phyloP scores from a whole-genome alignment of 2,113 vertebrate species.

The Meriones unguiculatus region DNA sequence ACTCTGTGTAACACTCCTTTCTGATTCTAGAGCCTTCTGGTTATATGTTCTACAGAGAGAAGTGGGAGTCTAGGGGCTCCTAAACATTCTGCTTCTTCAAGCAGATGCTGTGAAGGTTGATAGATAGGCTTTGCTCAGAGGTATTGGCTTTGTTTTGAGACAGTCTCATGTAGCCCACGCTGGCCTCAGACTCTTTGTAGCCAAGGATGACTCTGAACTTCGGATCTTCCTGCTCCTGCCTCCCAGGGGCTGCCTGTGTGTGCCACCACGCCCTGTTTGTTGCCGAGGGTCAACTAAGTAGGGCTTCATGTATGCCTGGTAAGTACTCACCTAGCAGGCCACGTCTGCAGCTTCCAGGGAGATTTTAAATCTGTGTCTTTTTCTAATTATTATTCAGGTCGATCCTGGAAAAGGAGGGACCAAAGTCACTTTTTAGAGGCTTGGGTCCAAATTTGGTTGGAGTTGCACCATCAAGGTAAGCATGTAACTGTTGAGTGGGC shows the following conservation, averaged over 20 bases:
- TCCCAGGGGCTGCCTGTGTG: neutral
- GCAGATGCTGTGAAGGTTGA: neutral
- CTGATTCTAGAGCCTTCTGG: neutral
- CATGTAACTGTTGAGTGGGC: neutral
- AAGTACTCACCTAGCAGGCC: neutral
- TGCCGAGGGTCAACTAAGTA: neutral
- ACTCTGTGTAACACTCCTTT: neutral
- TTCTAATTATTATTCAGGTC: constrained; percentile 87
- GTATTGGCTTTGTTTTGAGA: neutral
- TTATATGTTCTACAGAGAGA: neutral
- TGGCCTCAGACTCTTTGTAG: neutral
- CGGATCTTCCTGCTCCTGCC: neutral
- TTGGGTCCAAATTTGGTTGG: constrained; percentile 98
- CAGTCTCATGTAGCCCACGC: neutral
- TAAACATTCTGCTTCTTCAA: neutral
- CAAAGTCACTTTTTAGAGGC: constrained; percentile 96
- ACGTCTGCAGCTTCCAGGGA: neutral
- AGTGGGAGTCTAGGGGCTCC: neutral
- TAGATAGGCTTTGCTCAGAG: neutral
- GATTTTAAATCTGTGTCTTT: constrained; percentile 15
- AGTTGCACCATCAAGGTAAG: constrained; percentile 97
- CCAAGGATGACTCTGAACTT: neutral
- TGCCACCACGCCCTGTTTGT: too few relatives aligned
- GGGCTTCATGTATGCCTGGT: neutral
- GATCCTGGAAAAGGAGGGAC: constrained; percentile 98